A percentile compares a stretch with the other conserved stretches of the same genome.
phyloP scores from a whole-genome alignment of 1,140 invertebrate species.

The Brachionus calyciflorus region DNA sequence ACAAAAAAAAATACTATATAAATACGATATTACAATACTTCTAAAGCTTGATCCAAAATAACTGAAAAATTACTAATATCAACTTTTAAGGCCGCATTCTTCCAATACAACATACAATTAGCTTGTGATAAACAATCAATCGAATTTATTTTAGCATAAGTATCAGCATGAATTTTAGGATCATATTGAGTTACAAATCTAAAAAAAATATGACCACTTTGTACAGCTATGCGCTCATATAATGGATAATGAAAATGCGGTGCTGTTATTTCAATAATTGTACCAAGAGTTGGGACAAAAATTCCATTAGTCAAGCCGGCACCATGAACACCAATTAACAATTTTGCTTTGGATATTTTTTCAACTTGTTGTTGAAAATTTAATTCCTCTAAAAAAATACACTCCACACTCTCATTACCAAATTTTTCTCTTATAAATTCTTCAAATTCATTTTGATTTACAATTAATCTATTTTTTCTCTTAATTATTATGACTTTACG shows the following conservation, averaged over 20 bases:
- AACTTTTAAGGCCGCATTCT: too few species aligned
- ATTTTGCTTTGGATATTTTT: background rate
- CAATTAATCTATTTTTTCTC: background rate
- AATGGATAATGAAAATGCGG: conserved; percentile 21
- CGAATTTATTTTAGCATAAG: too few species aligned
- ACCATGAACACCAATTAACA: conserved; percentile 2
- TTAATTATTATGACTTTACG: background rate
- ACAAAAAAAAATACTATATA: too few species aligned
- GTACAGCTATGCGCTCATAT: background rate
- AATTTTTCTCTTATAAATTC: background rate
- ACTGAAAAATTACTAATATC: too few species aligned
- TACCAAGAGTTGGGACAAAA: background rate
- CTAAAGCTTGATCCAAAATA: too few species aligned
- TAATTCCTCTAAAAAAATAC: conserved; percentile 1
- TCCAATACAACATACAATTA: too few species aligned
- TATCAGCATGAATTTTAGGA: too few species aligned
- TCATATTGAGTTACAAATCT: background rate
- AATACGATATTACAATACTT: too few species aligned
- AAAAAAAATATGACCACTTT: conserved; percentile 26
- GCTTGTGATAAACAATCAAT: too few species aligned
- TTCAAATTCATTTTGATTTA: conserved; percentile 1
- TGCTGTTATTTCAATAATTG: background rate
- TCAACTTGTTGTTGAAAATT: conserved; percentile 33
- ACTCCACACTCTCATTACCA: too few species aligned
- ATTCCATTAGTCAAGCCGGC: background rate